Evolutionary conservation across 2,113 vertebrate genomes (phyloP).

Genomic region (Thamnaconus septentrionalis): DNA sequence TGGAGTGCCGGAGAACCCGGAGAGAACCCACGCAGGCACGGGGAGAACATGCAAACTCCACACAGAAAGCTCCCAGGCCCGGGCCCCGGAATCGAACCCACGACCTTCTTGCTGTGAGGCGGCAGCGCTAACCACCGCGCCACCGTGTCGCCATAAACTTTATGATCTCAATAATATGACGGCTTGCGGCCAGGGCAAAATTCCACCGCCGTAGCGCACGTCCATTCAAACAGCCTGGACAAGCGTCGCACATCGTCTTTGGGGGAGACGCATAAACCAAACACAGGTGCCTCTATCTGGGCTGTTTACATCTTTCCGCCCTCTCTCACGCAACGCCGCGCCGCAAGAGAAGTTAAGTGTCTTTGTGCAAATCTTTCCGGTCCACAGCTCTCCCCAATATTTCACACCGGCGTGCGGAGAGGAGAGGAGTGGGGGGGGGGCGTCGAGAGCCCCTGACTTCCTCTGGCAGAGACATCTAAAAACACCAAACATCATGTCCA

Average conservation of each 20-base stretch:
- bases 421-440: constrained; percentile 8
- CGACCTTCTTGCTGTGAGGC: too few relatives aligned
- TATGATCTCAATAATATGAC: constrained; percentile 3
- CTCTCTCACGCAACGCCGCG: constrained; percentile 35
- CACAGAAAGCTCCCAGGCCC: too few relatives aligned
- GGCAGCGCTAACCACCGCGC: too few relatives aligned
- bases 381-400: constrained; percentile 67
- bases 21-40: too few relatives aligned
- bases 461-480: constrained; percentile 24
- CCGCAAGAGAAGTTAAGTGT: constrained; percentile 16
- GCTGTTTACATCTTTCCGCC: constrained; percentile 31
- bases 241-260: not conserved
- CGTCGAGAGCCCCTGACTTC: constrained; percentile 26
- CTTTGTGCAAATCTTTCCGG: constrained; percentile 34
- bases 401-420: constrained; percentile 61
- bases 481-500: constrained; percentile 17
- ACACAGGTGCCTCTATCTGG: constrained; percentile 49
- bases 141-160: too few relatives aligned
- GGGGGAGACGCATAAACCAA: constrained; percentile 15
- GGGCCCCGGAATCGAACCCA: too few relatives aligned
- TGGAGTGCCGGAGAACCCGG: too few relatives aligned
- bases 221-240: constrained; percentile 15
- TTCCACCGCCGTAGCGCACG: constrained; percentile 10
- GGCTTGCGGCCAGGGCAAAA: not conserved
- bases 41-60: too few relatives aligned